Base-by-base conservation (phyloP, 2,888 invertebrate species). In the Chrysotoxum bicinctum region DNA sequence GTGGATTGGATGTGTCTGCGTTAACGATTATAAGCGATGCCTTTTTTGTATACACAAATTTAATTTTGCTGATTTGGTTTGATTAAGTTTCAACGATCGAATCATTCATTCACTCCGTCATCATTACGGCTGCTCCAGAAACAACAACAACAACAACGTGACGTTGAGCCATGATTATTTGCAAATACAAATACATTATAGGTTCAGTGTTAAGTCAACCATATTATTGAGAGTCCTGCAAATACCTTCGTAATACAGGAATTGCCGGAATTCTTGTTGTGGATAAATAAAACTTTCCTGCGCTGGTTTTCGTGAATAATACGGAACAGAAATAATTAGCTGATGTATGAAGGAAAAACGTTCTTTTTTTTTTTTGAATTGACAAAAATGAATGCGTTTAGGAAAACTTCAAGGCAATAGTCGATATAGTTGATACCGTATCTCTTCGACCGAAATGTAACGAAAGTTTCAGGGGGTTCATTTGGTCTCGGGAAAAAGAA, bases 41-140 rank as follows among this genome's bases (percentile, higher is more conserved):
- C 26, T 62, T 43, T 40, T 40, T 1, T 23, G 6, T 26, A 23
- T n/a, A 40, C 9, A 43, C n/a, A 50, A 50, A 26, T 40, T 60
- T 23, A 60, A 62, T 62, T 40, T 37, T 26, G 60, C 60, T 43
- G 60, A 62, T 26, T 62, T 43, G 40, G 60, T 40, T 62, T 62
- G 14, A 26, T 26, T 62, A 16, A 43, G 60, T 62, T 43, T 10
- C 16, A 26, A 26, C 16, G 60, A 23, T 43, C 60, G 26, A 43
- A 40, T 26, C n/a, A 43, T 26, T 62, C 60, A 62, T 43, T 62
- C 43, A 62, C 3, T 14, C 26, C 26, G 43, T 62, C 58, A 58
- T 58, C 19, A 21, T 58, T 37, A 35, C 14, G 30, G 32, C 32
- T 16, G 54, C 5, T 54, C 12, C n/a, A 32, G 19, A n/a, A 37